phyloP scores from a whole-genome alignment of 1,140 invertebrate species.

The Glossosoma conforme region DNA sequence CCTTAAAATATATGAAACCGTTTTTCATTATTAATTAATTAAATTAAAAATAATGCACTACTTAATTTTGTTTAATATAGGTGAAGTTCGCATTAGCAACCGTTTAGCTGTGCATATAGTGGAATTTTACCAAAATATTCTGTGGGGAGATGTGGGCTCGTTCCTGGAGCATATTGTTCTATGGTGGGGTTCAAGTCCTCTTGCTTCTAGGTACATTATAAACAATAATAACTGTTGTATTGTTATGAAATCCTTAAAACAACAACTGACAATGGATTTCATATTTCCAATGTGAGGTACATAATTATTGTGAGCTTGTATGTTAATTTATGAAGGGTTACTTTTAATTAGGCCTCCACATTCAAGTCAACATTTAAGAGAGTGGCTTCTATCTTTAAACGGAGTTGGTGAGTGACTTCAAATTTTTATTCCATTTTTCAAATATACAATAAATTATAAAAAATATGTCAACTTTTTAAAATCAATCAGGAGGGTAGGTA shows the following conservation, averaged over 20 bases:
- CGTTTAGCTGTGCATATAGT: slow-evolving; percentile 46
- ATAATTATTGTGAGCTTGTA: too few species aligned
- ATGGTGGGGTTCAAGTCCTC: slow-evolving; percentile 68
- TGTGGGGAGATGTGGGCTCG: slow-evolving; percentile 69
- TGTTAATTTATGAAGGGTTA: too few species aligned
- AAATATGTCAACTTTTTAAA: too few species aligned
- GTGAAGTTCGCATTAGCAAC: slow-evolving; percentile 42
- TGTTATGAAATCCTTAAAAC: neutral
- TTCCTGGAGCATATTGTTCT: slow-evolving; percentile 72
- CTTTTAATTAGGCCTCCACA: slow-evolving; percentile 57
- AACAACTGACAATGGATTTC: neutral
- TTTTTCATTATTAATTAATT: slow-evolving; percentile 7
- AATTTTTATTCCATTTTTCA: slow-evolving; percentile 11
- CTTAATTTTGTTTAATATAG: slow-evolving; percentile 31
- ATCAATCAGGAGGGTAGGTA: too few species aligned
- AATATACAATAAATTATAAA: neutral
- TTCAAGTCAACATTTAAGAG: slow-evolving; percentile 61
- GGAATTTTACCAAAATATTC: slow-evolving; percentile 47
- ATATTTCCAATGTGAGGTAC: neutral
- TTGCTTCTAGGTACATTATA: slow-evolving; percentile 52
- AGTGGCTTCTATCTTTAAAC: slow-evolving; percentile 60
- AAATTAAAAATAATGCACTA: neutral
- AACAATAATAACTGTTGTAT: slow-evolving; percentile 3
- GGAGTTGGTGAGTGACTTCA: slow-evolving; percentile 50
- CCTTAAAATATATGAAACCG: neutral